Evolutionary conservation across 2,888 invertebrate genomes (phyloP).

Genomic region (Andrena fulva): DNA sequence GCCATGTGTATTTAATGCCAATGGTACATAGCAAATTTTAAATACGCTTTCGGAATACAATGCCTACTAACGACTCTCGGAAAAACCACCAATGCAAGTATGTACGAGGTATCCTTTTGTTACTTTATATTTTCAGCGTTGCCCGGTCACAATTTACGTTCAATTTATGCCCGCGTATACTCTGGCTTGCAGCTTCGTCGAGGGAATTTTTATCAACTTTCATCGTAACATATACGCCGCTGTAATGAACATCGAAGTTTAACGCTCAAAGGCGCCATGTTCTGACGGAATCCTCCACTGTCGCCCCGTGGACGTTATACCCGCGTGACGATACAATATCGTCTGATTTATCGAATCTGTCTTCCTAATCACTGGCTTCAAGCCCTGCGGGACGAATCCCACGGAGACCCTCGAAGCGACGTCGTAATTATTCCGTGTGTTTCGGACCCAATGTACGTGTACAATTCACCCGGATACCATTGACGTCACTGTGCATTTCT

Average conservation of each 20-base stretch:
- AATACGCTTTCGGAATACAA: too few species aligned
- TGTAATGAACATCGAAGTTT: background rate
- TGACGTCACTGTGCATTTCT: constrained; percentile 37
- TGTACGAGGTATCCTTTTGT: too few species aligned
- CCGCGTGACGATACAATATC: constrained; percentile 7
- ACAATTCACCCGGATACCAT: constrained; percentile 16
- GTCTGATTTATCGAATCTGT: constrained; percentile 11
- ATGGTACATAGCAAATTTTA: too few species aligned
- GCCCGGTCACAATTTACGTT: background rate
- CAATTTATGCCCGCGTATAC: background rate
- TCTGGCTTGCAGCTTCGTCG: background rate
- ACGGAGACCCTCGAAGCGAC: background rate
- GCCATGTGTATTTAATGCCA: too few species aligned
- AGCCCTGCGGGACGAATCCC: background rate
- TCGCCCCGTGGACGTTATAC: background rate
- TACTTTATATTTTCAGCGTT: background rate
- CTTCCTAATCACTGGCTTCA: constrained; percentile 5
- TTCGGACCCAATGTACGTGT: background rate
- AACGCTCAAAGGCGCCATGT: background rate
- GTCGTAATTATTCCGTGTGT: constrained; percentile 30
- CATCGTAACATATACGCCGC: background rate
- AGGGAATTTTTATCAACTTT: background rate
- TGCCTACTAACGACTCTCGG: too few species aligned
- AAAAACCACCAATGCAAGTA: too few species aligned
- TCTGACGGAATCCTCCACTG: background rate